These are phyloP conservation scores for Microtus oregoni DNA, from an alignment of 2,113 vertebrate species.

Conservation along the genomic window DNA sequence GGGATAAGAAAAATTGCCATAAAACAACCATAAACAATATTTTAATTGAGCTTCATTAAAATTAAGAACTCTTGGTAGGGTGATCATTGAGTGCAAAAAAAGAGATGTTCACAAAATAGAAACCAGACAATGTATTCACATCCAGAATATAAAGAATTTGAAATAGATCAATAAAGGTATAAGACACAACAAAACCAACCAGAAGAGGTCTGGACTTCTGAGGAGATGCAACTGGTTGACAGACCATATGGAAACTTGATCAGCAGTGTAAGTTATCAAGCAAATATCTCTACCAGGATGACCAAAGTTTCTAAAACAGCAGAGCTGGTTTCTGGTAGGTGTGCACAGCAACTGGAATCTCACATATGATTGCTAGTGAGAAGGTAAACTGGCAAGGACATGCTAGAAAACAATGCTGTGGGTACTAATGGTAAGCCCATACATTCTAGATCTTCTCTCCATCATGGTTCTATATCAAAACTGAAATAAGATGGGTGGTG, in stretches of 20 bases:
- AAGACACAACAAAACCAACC: constrained; percentile 3
- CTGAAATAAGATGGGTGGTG: not conserved
- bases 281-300: not conserved
- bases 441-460: not conserved
- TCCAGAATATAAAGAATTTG: not conserved
- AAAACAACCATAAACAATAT: not conserved
- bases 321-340: not conserved
- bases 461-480: not conserved
- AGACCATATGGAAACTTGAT: not conserved
- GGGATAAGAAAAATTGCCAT: not conserved
- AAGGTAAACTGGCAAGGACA: not conserved
- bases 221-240: not conserved
- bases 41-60: constrained; percentile 20
- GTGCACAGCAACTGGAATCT: not conserved
- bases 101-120: not conserved
- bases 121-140: not conserved
- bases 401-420: not conserved
- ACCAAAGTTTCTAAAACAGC: not conserved
- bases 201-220: not conserved
- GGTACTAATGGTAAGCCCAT: not conserved
- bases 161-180: not conserved
- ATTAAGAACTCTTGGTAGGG: not conserved
- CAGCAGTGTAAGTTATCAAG: not conserved
- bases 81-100: not conserved
- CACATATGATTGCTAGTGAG: too few species aligned